Base-by-base conservation (phyloP, 2,888 invertebrate genomes). In the Meta bourneti region DNA sequence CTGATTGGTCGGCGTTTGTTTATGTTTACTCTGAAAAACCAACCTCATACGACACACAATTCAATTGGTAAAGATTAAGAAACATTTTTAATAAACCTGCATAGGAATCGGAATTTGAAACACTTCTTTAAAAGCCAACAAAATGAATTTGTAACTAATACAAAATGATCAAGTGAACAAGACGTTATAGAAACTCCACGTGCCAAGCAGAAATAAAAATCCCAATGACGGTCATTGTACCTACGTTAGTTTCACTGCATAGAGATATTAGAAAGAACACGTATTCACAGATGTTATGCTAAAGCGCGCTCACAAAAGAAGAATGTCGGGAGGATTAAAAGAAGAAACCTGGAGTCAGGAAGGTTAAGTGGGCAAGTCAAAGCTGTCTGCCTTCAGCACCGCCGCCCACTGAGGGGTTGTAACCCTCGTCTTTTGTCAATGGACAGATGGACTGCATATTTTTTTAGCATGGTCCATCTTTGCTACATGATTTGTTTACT, bases 311-410 rank as follows among this genome's bases (percentile, higher is more conserved):
- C 7, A 0, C 11, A 0, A 87, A 77, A 80, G 86, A 13, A 72
- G 49, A 74, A 20, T 74, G 34, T 34, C 20, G 74, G 34, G 34
- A n/a, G 19, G 34, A 74, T 74, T 34, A 74, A 34, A 34, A 34
- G 74, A 77, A 49, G 11, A 51, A 49, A 77, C 11, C 49, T n/a
- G 61, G 2, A 7, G 87, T 72, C 87, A 61, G 9, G 20, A 34
- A 71, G 87, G 87, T 87, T 71, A 87, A 87, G 87, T 80, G 71
- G 87, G 80, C 20, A 80, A 87, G 87, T 87, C 87, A 79, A 84
- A 87, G 11, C 69, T 87, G 78, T 87, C 78, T 70, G 75, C 70
- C 16, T n/a, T 7, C 52, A 48, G 13, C n/a, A 82, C 69, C 51
- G 71, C 87, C 87, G 79, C 87, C 87, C 87, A 72, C 71, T n/a